A percentile compares a stretch with the other conserved stretches of the same genome.
Conservation (phyloP, 2,113 vertebrate species). For the Emydocephalus ijimae region DNA sequence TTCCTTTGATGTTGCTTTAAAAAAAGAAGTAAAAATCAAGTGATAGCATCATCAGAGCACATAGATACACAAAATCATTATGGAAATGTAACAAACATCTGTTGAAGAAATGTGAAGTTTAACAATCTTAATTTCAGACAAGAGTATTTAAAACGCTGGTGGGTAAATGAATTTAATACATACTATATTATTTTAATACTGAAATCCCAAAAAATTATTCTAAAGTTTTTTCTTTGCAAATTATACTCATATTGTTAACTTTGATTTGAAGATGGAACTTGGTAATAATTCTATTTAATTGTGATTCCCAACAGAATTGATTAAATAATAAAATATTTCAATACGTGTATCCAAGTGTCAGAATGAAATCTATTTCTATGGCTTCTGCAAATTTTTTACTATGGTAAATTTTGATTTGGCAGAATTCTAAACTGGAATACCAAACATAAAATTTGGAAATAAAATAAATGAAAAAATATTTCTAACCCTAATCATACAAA, state of each 20-base stretch:
- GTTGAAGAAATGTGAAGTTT: conserved; percentile 55
- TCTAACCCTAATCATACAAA: not conserved
- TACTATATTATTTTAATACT: not conserved
- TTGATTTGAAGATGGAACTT: conserved; percentile 1
- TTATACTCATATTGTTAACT: not conserved
- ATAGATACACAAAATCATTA: conserved; percentile 74
- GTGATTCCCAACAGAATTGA: not conserved
- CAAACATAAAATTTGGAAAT: conserved; percentile 34
- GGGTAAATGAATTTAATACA: not conserved
- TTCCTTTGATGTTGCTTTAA: conserved; percentile 62
- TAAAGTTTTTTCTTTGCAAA: not conserved
- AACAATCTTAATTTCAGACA: conserved; percentile 46
- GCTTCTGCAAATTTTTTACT: not conserved
- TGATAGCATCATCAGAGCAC: conserved; percentile 78
- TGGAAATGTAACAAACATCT: conserved; percentile 74
- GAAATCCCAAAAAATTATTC: not conserved
- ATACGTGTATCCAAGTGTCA: not conserved
- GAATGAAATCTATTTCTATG: not conserved
- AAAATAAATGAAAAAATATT: conserved; percentile 32
- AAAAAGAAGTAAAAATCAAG: conserved; percentile 54
- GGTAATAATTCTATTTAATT: not conserved
- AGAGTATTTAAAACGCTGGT: conserved; percentile 18
- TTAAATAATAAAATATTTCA: not conserved
- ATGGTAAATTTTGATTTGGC: not conserved
- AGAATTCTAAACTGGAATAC: not conserved